These are phyloP conservation scores for Probaryconus sp. DNA, from an alignment of 1,140 invertebrate species.

Conservation along the genomic window DNA sequence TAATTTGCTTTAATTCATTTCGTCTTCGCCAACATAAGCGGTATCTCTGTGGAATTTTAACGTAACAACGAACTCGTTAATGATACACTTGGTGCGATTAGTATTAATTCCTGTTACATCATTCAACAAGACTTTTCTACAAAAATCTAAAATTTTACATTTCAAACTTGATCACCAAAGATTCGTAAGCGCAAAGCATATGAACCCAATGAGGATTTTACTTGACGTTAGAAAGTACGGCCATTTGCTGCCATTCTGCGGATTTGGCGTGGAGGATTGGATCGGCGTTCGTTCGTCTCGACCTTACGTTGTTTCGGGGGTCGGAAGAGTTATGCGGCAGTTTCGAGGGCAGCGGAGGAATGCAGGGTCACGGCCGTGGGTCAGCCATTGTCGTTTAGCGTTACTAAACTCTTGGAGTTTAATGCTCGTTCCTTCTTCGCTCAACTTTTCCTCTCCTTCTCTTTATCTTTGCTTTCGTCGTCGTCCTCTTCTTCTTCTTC, in stretches of 20 bases:
- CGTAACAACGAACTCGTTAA: constrained; percentile 17
- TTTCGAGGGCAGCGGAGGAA: constrained; percentile 54
- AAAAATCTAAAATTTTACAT: no score
- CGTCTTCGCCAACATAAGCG: constrained; percentile 41
- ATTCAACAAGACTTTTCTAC: no score
- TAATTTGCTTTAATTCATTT: constrained; percentile 55
- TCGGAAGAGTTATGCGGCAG: constrained; percentile 57
- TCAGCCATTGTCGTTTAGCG: constrained; percentile 59
- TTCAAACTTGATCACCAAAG: no score
- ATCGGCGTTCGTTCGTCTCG: no score
- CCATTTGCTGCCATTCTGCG: no score
- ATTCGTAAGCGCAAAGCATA: no score
- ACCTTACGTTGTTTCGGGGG: constrained; percentile 47
- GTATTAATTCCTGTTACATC: constrained; percentile 40
- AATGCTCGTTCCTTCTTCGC: constrained; percentile 24
- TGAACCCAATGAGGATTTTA: no score
- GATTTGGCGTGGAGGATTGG: no score
- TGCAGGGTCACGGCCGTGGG: constrained; percentile 57
- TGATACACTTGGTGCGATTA: constrained; percentile 11
- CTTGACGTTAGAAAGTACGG: no score
- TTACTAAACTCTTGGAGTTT: constrained; percentile 45
- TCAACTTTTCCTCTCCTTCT: constrained; percentile 14
- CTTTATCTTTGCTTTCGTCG: background rate
- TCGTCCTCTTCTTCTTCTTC: constrained; percentile 18
- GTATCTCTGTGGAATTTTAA: background rate